Evolutionary conservation across 1,140 invertebrate species (phyloP).

Genomic region (Melitaea cinxia): DNA sequence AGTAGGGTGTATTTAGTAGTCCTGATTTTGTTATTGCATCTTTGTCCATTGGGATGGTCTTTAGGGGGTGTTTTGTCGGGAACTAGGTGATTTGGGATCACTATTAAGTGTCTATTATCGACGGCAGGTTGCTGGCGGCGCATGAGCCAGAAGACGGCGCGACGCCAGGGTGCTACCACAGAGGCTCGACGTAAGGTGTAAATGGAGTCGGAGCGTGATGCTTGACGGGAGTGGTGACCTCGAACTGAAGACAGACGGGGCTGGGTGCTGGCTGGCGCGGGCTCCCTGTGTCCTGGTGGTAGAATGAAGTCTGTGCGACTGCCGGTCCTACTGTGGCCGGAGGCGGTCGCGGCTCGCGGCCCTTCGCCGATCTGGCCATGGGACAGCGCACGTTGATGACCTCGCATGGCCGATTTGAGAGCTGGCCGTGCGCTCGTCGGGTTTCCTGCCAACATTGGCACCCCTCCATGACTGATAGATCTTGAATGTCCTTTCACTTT

Average conservation of each 20-base stretch:
- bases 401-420: constrained; percentile 86
- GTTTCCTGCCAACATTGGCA: constrained; percentile 79
- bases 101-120: constrained; percentile 86
- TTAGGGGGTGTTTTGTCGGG: constrained; percentile 88
- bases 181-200: constrained; percentile 91
- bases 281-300: constrained; percentile 88
- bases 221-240: constrained; percentile 85
- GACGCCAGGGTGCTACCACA: constrained; percentile 86
- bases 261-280: constrained; percentile 72
- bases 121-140: constrained; percentile 84
- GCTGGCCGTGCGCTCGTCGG: constrained; percentile 73
- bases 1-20: constrained; percentile 98
- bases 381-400: constrained; percentile 92
- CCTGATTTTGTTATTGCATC: constrained; percentile 91
- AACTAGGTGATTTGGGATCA: constrained; percentile 92
- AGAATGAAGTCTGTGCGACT: constrained; percentile 94
- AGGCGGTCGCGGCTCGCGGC: constrained; percentile 69
- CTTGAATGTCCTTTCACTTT: constrained; percentile 85
- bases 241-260: constrained; percentile 81
- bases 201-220: constrained; percentile 91
- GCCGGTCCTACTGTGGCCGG: constrained; percentile 89
- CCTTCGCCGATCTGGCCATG: constrained; percentile 90
- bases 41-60: constrained; percentile 92
- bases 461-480: constrained; percentile 90
- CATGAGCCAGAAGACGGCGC: constrained; percentile 84